Conservation (phyloP, 2,888 invertebrate species). For the Neria commutata region DNA sequence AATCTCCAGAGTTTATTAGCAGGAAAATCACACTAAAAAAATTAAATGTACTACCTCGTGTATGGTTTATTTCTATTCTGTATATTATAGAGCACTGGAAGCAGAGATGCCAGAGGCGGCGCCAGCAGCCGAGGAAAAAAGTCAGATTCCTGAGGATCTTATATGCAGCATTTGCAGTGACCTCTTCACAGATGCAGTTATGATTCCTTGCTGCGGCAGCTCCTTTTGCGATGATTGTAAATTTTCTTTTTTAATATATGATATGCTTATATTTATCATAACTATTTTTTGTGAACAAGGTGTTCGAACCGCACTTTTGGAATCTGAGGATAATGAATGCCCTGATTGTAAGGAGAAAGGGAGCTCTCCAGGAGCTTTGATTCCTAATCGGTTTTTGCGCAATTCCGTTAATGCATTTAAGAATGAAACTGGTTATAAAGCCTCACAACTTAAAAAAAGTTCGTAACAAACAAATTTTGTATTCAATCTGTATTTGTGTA, state of each 20-base stretch:
- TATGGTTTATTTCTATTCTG: no score
- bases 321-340: conserved; percentile 94
- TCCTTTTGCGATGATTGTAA: conserved; percentile 98
- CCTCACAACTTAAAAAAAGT: conserved; percentile 40
- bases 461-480: conserved; percentile 14
- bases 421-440: conserved; percentile 87
- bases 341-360: conserved; percentile 93
- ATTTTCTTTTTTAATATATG: conserved; percentile 46
- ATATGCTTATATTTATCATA: not conserved
- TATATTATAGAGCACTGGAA: conserved; percentile 33
- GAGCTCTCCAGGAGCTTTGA: conserved; percentile 89
- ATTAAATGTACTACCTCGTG: no score
- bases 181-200: conserved; percentile 91
- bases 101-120: conserved; percentile 37
- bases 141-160: conserved; percentile 88
- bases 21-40: not conserved
- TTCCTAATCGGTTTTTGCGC: conserved; percentile 89
- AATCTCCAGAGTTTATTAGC: not conserved
- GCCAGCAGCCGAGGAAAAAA: conserved; percentile 61
- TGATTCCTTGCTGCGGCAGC: conserved; percentile 98
- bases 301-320: conserved; percentile 84
- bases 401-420: conserved; percentile 89
- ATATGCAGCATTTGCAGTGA: conserved; percentile 92
- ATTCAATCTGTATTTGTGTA: not conserved
- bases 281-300: conserved; percentile 64